Conservation (phyloP, 1,140 invertebrate species). For the Pseudomyrmex flavicornis region DNA sequence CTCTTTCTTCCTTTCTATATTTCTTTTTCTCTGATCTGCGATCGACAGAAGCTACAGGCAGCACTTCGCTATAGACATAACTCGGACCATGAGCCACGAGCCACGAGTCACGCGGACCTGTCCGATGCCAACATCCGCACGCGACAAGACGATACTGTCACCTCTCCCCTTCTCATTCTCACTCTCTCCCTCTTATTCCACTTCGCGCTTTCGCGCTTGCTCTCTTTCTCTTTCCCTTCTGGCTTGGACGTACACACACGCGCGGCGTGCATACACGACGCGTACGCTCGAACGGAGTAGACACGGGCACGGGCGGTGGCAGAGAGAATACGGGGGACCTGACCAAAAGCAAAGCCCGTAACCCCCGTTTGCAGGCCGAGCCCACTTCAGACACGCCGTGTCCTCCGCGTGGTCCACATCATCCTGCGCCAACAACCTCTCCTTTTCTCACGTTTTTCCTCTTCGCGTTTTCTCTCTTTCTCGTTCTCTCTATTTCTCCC, state of each 20-base stretch:
- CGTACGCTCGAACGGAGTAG: slow-evolving; percentile 59
- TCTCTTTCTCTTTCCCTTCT: background rate
- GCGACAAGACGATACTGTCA: slow-evolving; percentile 74
- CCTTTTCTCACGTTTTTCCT: slow-evolving; percentile 40
- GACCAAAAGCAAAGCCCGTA: slow-evolving; percentile 75
- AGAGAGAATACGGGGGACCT: slow-evolving; percentile 61
- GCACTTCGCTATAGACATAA: slow-evolving; percentile 35
- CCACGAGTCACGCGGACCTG: slow-evolving; percentile 63
- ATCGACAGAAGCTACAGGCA: slow-evolving; percentile 37
- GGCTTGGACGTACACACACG: slow-evolving; percentile 45
- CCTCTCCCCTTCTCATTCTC: slow-evolving; percentile 46
- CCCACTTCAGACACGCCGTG: slow-evolving; percentile 76
- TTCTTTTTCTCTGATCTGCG: slow-evolving; percentile 7
- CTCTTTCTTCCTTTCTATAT: slow-evolving; percentile 11
- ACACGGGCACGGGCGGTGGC: slow-evolving; percentile 61
- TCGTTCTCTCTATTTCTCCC: slow-evolving; percentile 3
- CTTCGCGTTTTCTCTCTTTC: slow-evolving; percentile 9
- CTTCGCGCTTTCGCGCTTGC: background rate
- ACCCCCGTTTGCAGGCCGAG: slow-evolving; percentile 70
- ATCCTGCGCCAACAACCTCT: slow-evolving; percentile 49
- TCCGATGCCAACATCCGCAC: slow-evolving; percentile 66
- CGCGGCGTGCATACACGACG: slow-evolving; percentile 48
- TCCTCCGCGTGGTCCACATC: slow-evolving; percentile 80
- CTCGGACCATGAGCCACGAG: slow-evolving; percentile 58
- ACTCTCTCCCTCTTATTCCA: background rate